These are phyloP conservation scores for Drosophila melanica DNA, from an alignment of 1,140 invertebrate genomes.

Conservation along the genomic window DNA sequence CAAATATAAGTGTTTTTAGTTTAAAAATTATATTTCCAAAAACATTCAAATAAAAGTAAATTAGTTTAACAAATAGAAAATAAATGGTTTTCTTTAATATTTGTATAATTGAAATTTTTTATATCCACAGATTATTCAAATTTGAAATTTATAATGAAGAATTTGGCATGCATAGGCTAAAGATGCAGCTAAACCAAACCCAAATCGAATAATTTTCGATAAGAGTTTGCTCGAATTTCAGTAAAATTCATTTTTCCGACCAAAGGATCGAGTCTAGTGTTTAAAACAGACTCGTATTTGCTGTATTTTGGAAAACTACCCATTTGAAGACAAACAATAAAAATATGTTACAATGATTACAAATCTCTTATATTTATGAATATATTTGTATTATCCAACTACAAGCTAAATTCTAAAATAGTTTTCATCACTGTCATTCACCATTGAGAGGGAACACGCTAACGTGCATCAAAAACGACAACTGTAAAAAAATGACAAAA, in stretches of 20 bases:
- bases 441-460: conserved; percentile 21
- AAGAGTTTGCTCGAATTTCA: too few species aligned
- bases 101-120: background rate
- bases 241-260: too few species aligned
- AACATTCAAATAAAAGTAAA: conserved; percentile 79
- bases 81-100: conserved; percentile 6
- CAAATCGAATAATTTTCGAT: too few species aligned
- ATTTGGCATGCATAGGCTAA: too few species aligned
- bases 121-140: background rate
- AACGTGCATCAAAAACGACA: conserved; percentile 89
- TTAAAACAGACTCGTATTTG: too few species aligned
- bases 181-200: too few species aligned
- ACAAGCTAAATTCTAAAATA: conserved; percentile 51
- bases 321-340: background rate
- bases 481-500: conserved; percentile 84
- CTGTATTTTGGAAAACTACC: too few species aligned
- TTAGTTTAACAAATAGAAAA: conserved; percentile 76
- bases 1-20: conserved; percentile 82
- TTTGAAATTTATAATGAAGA: too few species aligned
- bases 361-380: conserved; percentile 41
- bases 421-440: conserved; percentile 11
- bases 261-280: too few species aligned
- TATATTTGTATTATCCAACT: conserved; percentile 24
- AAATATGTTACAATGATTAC: background rate
- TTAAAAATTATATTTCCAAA: conserved; percentile 81